Evolutionary conservation across 2,113 vertebrate genomes (phyloP).

Genomic region (Scartelaos histophorus): DNA sequence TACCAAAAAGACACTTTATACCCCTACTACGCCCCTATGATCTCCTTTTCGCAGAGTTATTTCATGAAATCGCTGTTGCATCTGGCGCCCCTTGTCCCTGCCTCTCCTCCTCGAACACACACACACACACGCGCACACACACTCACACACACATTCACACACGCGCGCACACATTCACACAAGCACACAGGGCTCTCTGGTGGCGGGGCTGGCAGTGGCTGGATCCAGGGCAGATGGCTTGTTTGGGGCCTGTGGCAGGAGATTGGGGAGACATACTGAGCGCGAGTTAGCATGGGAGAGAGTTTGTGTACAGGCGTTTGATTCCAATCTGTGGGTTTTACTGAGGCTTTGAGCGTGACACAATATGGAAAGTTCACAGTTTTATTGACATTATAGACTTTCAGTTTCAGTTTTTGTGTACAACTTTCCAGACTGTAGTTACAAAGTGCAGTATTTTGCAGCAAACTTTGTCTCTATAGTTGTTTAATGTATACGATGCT

Average conservation of each 20-base stretch:
- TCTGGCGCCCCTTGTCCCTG: slow-evolving; percentile 21
- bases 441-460: neutral
- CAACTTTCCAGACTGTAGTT: neutral
- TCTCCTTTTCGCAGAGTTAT: slow-evolving; percentile 6
- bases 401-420: neutral
- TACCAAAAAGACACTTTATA: neutral
- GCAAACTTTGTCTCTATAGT: neutral
- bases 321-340: neutral
- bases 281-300: slow-evolving; percentile 17
- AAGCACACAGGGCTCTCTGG: slow-evolving; percentile 34
- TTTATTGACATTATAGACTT: slow-evolving; percentile 2
- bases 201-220: slow-evolving; percentile 51
- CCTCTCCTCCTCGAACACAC: slow-evolving; percentile 6
- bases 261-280: slow-evolving; percentile 52
- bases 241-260: slow-evolving; percentile 53
- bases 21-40: slow-evolving; percentile 14
- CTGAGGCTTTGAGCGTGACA: neutral
- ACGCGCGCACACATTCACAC: neutral
- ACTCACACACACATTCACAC: too few relatives aligned
- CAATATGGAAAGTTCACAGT: neutral
- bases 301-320: slow-evolving; percentile 6
- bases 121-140: neutral
- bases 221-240: slow-evolving; percentile 62
- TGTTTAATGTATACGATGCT: neutral
- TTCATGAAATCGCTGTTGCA: slow-evolving; percentile 28